Percentiles rank a stretch among this genome's conserved stretches.
Evolutionary conservation across 2,797 vertebrate genomes (phyloP).

Genomic region (Cynopterus sphinx): DNA sequence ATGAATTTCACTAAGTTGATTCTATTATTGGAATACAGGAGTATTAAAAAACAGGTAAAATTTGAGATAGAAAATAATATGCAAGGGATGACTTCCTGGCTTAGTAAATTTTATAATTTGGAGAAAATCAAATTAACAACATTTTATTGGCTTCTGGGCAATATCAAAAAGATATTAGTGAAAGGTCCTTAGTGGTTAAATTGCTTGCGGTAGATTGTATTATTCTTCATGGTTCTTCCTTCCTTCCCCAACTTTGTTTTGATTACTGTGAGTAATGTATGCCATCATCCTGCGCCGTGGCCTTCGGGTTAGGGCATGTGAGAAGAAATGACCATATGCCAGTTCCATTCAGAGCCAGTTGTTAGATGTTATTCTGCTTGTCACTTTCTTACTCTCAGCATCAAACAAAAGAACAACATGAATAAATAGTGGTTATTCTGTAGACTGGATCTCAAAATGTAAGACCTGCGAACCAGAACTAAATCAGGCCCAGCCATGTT

Average conservation of each 20-base stretch:
- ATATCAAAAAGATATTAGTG: neutral
- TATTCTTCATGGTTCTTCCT: neutral
- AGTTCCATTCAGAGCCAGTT: neutral
- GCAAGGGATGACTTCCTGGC: neutral
- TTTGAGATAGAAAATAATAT: neutral
- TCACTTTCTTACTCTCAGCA: neutral
- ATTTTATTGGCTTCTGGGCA: neutral
- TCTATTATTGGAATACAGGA: neutral
- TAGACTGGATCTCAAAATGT: neutral
- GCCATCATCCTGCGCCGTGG: neutral
- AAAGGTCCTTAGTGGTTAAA: neutral
- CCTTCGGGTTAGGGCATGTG: neutral
- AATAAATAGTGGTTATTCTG: neutral
- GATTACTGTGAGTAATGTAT: neutral
- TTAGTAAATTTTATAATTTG: neutral
- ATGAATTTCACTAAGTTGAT: neutral
- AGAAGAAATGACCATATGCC: neutral
- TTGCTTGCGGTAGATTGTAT: neutral
- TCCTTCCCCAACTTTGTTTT: neutral
- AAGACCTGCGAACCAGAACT: neutral
- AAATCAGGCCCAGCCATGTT: neutral
- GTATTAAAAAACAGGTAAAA: constrained; percentile 11
- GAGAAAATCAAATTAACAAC: neutral
- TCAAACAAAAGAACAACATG: neutral
- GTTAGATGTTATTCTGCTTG: neutral